Base-by-base conservation (phyloP, 2,888 invertebrate species). In the Mechanitis messenoides region DNA sequence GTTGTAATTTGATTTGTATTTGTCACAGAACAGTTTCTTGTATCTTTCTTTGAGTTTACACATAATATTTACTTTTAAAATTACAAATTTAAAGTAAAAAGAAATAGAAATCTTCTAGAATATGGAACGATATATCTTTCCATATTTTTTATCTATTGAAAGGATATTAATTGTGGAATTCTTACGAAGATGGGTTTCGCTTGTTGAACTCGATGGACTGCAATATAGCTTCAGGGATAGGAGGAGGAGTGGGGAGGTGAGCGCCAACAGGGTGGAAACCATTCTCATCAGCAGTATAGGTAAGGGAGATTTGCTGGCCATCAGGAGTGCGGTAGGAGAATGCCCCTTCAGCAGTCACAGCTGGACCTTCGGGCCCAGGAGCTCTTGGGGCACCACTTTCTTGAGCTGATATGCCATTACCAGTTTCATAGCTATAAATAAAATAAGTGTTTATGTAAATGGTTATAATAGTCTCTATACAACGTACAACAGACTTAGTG, bases 201-300 rank as follows among this genome's bases (percentile, higher is more conserved):
- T 78, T 85, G 74, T 89, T 89, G 75, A 88, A 88, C 68, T 91
- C 90, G 60, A 91, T 85, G 53, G 91, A 92, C 69, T 87, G 85
- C 33, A 92, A 80, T 72, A 92, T 92, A 61, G 91, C 78, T 61
- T 87, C 88, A 0, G 88, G 88, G 61, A 88, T 88, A 1, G 88
- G 88, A 0, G 92, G 92, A 2, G 92, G 91, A 0, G 92, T 92
- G 56, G 92, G 92, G n/a, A 92, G 85, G 69, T 93, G 93, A 2
- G 91, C 87, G 7, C 92, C 92, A 58, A 88, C 91, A 38, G 93
- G 93, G 73, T 93, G 93, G 87, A 93, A 93, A 65, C 94, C 94
- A 73, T 93, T 93, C 78, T 94, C 94, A 74, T 94, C 94, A 20
- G 94, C 94, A 55, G 92, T 91, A 84, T 94, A 94, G 4, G 92